phyloP scores from a whole-genome alignment of 1,140 invertebrate species.

The Meloidogyne hapla region DNA sequence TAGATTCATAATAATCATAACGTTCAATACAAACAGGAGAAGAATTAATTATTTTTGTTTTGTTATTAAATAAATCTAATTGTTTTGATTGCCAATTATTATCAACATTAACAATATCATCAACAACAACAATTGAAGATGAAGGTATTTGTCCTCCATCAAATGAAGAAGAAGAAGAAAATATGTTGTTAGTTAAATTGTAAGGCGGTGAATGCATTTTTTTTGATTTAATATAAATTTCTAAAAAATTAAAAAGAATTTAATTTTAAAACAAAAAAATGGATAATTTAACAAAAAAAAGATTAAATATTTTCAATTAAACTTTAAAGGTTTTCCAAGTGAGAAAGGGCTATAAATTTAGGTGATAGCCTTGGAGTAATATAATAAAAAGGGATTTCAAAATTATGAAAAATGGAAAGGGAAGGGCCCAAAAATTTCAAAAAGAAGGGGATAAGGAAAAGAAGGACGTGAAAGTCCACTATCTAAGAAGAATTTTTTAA shows the following conservation, averaged over 20 bases:
- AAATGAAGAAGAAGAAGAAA: background rate
- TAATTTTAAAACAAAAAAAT: background rate
- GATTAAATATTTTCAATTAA: too few relatives aligned
- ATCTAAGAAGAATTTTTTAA: too few relatives aligned
- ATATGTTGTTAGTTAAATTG: background rate
- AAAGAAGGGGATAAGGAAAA: too few relatives aligned
- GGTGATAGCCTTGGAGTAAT: too few relatives aligned
- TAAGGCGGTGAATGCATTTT: conserved; percentile 1
- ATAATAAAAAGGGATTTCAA: too few relatives aligned
- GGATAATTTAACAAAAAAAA: background rate
- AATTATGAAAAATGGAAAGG: too few relatives aligned
- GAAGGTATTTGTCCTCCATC: background rate
- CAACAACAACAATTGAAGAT: background rate
- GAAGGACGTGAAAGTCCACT: too few relatives aligned
- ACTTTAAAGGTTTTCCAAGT: too few relatives aligned
- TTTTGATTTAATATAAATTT: background rate
- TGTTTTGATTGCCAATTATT: background rate
- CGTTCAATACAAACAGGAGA: conserved; percentile 31
- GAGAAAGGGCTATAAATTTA: too few relatives aligned
- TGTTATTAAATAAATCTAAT: background rate
- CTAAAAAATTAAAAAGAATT: background rate
- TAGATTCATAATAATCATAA: conserved; percentile 51
- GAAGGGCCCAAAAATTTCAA: too few relatives aligned
- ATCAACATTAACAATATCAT: background rate
- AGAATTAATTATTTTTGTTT: background rate